Base-by-base conservation (phyloP, 1,140 invertebrate species). In the Drosophila murphyi region DNA sequence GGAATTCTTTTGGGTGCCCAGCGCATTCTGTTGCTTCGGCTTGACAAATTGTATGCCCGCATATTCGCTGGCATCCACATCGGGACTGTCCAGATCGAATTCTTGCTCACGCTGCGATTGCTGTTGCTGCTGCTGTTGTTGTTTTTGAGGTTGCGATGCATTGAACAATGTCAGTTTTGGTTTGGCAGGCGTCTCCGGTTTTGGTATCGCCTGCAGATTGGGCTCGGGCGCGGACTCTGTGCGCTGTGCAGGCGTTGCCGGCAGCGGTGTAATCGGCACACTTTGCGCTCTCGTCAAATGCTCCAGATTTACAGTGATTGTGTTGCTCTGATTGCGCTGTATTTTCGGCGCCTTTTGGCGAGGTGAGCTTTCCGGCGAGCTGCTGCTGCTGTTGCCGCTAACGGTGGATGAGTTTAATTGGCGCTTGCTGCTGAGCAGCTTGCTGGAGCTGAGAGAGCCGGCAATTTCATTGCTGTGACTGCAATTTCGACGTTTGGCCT, bases 401-500 rank as follows among this genome's bases (percentile, higher is more conserved):
- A 4, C 45, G 2, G 45, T 52, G 2, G 29, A 35, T 5, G 39
- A 39, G 6, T 79, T 62, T 2, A 91, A 41, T 59, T 90, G 92
- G 0, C 88, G 64, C 64, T 92, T 92, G 57, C 80, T 80, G 37
- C 45, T 73, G 7, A 78, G 78, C 12, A 81, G 51, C 2, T 70
- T 59, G 37, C 92, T 92, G 12, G 92, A 92, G 56, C 92, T 92
- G 2, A 92, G 50, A 2, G 92, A 92, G 45, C 91, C 92, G 8
- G 75, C 72, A 28, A 92, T 92, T 48, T 92, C 92, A 59, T 92
- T 92, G 60, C 78, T 92, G 32, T 86, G 90, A 54, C 64, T 90
- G 55, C 86, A 91, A n/a, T 83, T 74, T 0, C 88, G 80, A 4
- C 90, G 80, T 35, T 92, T 92, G 10, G 80, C 83, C 35, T 59